Evolutionary conservation across 2,888 invertebrate species (phyloP), one percentile per base, ranked within the genome.

Genomic region (Platycheirus albimanus): DNA sequence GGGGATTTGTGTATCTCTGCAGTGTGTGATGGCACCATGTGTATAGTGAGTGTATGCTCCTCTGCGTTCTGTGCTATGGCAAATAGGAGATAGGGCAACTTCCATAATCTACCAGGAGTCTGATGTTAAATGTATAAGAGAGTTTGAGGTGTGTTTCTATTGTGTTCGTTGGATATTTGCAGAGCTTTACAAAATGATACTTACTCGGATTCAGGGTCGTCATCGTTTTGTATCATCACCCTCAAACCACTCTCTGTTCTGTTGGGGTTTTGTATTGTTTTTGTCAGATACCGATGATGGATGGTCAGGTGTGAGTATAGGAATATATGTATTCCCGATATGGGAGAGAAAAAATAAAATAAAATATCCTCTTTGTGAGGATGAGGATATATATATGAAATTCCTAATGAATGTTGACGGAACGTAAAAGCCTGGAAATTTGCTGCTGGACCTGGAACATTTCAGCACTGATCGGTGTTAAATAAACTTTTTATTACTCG

Each of bases 111-210:
- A 52, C 66, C 33, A 43, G 28, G 17, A 30, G n/a, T 43, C 13
- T 43, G 43, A 1, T 13, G n/a, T n/a, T n/a, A n/a, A n/a, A n/a
- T n/a, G n/a, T n/a, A n/a, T 58, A 58, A 11, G 41, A 8, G 28
- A 43, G 79, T 41, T 17, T 78, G 64, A 71, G 79, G 28, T 69
- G 67, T 70, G 67, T 63, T 58, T 74, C 72, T 28, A 78, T 78
- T 74, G 78, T 83, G 51, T 69, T 64, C 38, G 19, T 15, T 69
- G 72, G 63, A 41, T 83, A 78, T 83, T 83, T 83, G 69, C 83
- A 78, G 72, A 83, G 83, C 81, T 83, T 83, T 83, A 83, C 78
- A 78, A 78, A 78, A 78, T 78, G 83, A 78, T 83, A 69, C 69
- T 58, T 83, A 69, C 69, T 58, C 45, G 67, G 36, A 63, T 77